Percentiles rank a stretch among this genome's conserved stretches.
Evolutionary conservation across 2,888 invertebrate genomes (phyloP).

Genomic region (Macrosiphum euphorbiae): DNA sequence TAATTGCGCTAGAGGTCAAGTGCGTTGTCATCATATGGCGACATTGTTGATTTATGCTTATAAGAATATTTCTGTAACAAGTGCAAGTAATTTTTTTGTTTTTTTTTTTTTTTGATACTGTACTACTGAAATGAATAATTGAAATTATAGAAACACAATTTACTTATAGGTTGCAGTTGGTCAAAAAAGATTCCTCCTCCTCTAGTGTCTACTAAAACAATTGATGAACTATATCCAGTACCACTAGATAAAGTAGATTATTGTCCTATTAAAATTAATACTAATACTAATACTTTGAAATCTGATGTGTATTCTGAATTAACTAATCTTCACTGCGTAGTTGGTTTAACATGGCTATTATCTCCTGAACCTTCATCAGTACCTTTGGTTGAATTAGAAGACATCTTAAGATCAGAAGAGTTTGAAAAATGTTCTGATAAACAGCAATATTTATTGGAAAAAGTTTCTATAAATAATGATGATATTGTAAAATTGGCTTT

Average conservation of each 20-base stretch:
- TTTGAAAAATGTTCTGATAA: background rate
- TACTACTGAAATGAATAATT: background rate
- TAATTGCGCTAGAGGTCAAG: background rate
- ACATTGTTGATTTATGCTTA: too few species aligned
- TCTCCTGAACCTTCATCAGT: background rate
- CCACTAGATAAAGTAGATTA: background rate
- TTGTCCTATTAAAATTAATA: background rate
- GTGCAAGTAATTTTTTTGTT: too few species aligned
- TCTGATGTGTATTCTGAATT: constrained; percentile 6
- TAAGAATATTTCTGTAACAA: too few species aligned
- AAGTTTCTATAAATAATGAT: background rate
- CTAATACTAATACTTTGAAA: background rate
- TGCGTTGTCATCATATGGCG: background rate
- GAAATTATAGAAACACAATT: background rate
- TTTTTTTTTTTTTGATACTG: too few species aligned
- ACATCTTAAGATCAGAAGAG: background rate
- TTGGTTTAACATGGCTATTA: background rate
- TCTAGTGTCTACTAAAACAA: background rate
- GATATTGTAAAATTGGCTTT: background rate
- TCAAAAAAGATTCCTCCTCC: background rate
- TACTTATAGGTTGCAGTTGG: background rate
- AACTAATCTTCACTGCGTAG: background rate
- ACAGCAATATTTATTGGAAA: background rate
- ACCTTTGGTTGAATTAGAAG: background rate
- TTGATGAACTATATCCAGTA: background rate